Base-by-base conservation (phyloP, 2,797 vertebrate species). In the Tachyglossus aculeatus region DNA sequence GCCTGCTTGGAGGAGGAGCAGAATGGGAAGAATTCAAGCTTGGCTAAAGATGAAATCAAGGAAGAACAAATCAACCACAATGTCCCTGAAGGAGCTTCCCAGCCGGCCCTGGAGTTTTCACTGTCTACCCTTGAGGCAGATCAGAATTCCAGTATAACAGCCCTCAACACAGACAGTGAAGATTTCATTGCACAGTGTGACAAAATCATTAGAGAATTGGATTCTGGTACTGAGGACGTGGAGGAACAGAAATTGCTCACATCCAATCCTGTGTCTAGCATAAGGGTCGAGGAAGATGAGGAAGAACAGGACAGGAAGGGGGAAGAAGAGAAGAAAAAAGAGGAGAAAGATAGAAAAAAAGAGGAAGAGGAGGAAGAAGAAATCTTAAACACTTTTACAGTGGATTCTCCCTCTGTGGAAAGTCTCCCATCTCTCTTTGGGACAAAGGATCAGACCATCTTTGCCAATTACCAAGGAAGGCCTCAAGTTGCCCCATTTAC, bases 101-200 rank as follows among this genome's bases (percentile, higher is more conserved):
- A 78, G 6, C 47, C 78, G 32, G 60, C 70, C 34, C 33, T 77
- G 0, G 72, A 85, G 56, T 29, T 44, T 32, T 70, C 44, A 3
- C 32, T 60, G 37, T 64, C 72, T 41, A 29, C 25, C 53, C 25
- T 18, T 7, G 68, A 78, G 62, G 69, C 48, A 22, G 79, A 86
- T 67, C 80, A 32, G 22, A 84, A 87, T 21, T 84, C 91, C 47
- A 86, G 87, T 58, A 67, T 73, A 25, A 85, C 57, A 3, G 34
- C 5, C 1, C 6, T 74, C 14, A 81, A 65, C 14, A 79, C 91
- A 24, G 80, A 90, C 10, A 86, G 91, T 9, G 93, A 95, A 1
- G 96, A 99, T 82, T 92, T 99, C 34, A 87, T 96, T 52, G 86
- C 93, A 47, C 95, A 96, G 78, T 99, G 95, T 22, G 94, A 98